Evolutionary conservation across 2,888 invertebrate species (phyloP).

Genomic region (Apodemia mormo): DNA sequence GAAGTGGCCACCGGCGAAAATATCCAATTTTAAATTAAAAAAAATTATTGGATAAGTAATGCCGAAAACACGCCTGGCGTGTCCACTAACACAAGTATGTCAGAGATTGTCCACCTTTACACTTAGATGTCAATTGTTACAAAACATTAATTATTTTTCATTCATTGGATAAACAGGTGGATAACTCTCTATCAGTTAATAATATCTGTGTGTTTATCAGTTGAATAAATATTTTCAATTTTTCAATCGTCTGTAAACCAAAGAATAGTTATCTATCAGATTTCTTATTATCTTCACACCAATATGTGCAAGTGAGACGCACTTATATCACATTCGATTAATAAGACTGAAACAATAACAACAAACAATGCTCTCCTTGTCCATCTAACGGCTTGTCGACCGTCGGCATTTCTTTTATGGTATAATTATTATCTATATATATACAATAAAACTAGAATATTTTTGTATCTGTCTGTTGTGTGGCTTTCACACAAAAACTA

Average conservation of each 20-base stretch:
- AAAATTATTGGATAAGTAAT: too few relatives aligned
- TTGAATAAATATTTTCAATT: slow-evolving; percentile 5
- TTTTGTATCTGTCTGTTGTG: slow-evolving; percentile 3
- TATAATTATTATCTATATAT: too few relatives aligned
- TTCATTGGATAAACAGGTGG: slow-evolving; percentile 5
- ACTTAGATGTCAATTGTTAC: slow-evolving; percentile 10
- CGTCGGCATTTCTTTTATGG: slow-evolving; percentile 5
- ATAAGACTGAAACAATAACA: too few relatives aligned
- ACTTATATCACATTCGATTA: slow-evolving; percentile 5
- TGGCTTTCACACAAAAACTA: slow-evolving; percentile 5
- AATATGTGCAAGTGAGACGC: slow-evolving; percentile 5
- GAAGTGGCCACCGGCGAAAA: too few relatives aligned
- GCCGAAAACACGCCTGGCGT: slow-evolving; percentile 7
- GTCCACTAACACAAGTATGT: slow-evolving; percentile 5
- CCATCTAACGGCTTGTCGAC: slow-evolving; percentile 3
- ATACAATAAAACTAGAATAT: neutral
- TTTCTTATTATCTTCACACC: slow-evolving; percentile 3
- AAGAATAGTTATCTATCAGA: slow-evolving; percentile 5
- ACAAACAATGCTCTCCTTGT: slow-evolving; percentile 5
- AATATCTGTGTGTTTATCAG: slow-evolving; percentile 5
- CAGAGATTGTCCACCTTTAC: slow-evolving; percentile 9
- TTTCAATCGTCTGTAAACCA: slow-evolving; percentile 5
- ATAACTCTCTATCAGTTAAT: slow-evolving; percentile 5
- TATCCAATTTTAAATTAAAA: too few relatives aligned
- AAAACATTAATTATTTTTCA: slow-evolving; percentile 5